Evolutionary conservation across 1,140 invertebrate genomes (phyloP), one percentile per base, ranked within the genome.

Genomic region (Riptortus pedestris): DNA sequence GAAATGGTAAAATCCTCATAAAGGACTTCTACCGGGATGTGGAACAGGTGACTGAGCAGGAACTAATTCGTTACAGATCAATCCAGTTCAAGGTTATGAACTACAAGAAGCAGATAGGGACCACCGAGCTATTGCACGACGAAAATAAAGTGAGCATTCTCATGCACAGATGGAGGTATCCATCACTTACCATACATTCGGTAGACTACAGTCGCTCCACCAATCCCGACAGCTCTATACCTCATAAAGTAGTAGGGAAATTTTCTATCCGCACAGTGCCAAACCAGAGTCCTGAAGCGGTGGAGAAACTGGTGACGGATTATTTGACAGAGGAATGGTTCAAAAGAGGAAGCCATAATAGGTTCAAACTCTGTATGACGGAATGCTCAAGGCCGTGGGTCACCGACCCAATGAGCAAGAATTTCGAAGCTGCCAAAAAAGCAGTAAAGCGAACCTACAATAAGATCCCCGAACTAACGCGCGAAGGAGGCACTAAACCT

Each of bases 401-500:
- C 57, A 87, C 93, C 72, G 87, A 97, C 78, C 90, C 91, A 24
- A 83, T 88, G 72, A 88, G 97, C 78, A 85, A 90, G 0, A 88
- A 98, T 77, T 98, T 93, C 75, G 75, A 86, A 63, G 95, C 96
- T 55, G 96, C 88, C 1, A 81, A 83, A 45, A 83, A 81, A 60
- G 96, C 96, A 16, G 91, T 90, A 0, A 85, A 91, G 72, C 82
- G 84, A 76, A 93, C 98, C 14, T 97, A 90, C 74, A 86, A 90
- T 60, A 85, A 93, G 22, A 90, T 95, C 33, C 95, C 96, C 11
- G 93, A 98, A 77, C 80, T 96, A 73, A 96, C 90, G 0, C 81
- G 95, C n/a, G 95, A 98, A 77, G 96, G 96, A 47, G 93, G 95
- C 4, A 93, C 91, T 11, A 99, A 96, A 73, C 94, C 93, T 7